These are phyloP conservation scores for Herminia tarsipennalis DNA, from an alignment of 2,888 invertebrate species.

Conservation along the genomic window DNA sequence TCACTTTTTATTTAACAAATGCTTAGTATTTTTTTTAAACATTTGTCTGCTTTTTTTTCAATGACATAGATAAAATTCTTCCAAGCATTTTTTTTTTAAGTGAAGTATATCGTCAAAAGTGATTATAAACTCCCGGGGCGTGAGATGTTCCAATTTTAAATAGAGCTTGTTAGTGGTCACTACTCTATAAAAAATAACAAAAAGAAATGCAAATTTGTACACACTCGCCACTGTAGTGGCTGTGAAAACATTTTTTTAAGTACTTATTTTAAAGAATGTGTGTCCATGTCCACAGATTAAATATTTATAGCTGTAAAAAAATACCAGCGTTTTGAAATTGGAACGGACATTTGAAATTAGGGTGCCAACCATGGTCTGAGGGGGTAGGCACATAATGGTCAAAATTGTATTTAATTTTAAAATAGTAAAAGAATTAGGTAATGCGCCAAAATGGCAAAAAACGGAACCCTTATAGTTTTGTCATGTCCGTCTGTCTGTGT, in stretches of 20 bases:
- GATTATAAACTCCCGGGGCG: constrained; percentile 53
- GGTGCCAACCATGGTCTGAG: background rate
- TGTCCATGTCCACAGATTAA: constrained; percentile 34
- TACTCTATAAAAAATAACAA: constrained; percentile 39
- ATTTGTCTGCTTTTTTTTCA: constrained; percentile 36
- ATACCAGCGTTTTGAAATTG: background rate
- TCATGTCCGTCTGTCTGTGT: too few species aligned
- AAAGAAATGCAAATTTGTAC: constrained; percentile 64
- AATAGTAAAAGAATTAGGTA: too few species aligned
- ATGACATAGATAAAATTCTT: too few species aligned
- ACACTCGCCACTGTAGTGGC: constrained; percentile 53
- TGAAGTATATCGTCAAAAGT: constrained; percentile 17
- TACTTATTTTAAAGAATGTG: constrained; percentile 15
- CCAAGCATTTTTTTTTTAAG: too few species aligned
- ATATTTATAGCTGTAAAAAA: constrained; percentile 43
- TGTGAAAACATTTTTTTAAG: constrained; percentile 60
- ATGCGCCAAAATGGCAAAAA: too few species aligned
- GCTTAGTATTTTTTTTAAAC: constrained; percentile 60
- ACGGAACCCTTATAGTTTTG: too few species aligned
- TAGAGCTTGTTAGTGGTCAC: constrained; percentile 69
- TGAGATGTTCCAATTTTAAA: constrained; percentile 54
- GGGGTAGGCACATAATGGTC: too few species aligned
- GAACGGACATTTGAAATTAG: constrained; percentile 8
- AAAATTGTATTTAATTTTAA: too few species aligned
- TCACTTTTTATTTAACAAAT: constrained; percentile 56